A percentile compares a stretch with the other conserved stretches of the same genome.
These are phyloP conservation scores for Peromyscus nudipes DNA, from an alignment of 2,797 vertebrate species.

Conservation along the genomic window DNA sequence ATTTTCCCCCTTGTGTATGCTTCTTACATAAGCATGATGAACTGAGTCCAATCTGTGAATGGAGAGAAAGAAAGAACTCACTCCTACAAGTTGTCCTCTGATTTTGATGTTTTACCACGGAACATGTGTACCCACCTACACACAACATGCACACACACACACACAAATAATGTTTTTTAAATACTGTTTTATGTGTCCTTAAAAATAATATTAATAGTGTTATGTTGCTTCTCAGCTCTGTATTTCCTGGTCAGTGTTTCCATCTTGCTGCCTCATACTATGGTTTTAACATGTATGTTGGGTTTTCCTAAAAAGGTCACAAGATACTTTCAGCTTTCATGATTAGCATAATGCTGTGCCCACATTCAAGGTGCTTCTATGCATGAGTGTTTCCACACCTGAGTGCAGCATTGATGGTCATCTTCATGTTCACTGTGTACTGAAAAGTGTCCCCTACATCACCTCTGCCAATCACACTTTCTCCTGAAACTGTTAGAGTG, in stretches of 20 bases:
- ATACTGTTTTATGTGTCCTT: background rate
- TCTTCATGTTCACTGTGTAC: background rate
- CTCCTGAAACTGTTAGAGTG: background rate
- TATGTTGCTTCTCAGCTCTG: background rate
- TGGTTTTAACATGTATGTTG: background rate
- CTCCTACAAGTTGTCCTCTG: background rate
- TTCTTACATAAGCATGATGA: background rate
- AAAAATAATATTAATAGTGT: background rate
- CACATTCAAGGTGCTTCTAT: fast-evolving
- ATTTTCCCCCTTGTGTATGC: background rate
- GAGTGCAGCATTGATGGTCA: fast-evolving
- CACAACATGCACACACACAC: no score
- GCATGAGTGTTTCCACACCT: background rate
- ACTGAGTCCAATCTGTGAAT: background rate
- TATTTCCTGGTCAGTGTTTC: background rate
- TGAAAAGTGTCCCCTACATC: background rate
- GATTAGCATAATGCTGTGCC: background rate
- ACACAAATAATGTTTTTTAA: background rate
- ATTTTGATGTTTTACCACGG: background rate
- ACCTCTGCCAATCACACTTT: background rate
- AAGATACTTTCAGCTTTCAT: background rate
- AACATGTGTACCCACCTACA: background rate
- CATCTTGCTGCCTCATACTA: background rate
- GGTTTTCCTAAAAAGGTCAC: background rate
- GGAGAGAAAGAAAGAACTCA: background rate